Evolutionary conservation across 2,113 vertebrate genomes (phyloP).

Genomic region (rat (Rattus norvegicus)): GRCr8 NC_086027.1:41785501-41786000

Average conservation of each 20-base stretch:
- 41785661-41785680: neutral
- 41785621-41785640: neutral
- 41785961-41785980: neutral
- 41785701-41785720: slow-evolving; percentile 91
- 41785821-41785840: neutral
- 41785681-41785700: slow-evolving; percentile 83
- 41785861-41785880: neutral
- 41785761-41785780: neutral
- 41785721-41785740: slow-evolving; percentile 78
- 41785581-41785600: neutral
- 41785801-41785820: neutral
- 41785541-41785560: neutral
- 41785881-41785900: neutral
- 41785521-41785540: neutral
- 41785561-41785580: neutral
- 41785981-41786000: neutral
- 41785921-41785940: slow-evolving; percentile 19
- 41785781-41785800: neutral
- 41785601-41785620: neutral
- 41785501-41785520: neutral
- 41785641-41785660: neutral
- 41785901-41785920: neutral
- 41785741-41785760: neutral
- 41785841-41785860: neutral
- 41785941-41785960: neutral